Evolutionary conservation across 2,113 vertebrate genomes (phyloP).

Genomic region (Carassius auratus): DNA sequence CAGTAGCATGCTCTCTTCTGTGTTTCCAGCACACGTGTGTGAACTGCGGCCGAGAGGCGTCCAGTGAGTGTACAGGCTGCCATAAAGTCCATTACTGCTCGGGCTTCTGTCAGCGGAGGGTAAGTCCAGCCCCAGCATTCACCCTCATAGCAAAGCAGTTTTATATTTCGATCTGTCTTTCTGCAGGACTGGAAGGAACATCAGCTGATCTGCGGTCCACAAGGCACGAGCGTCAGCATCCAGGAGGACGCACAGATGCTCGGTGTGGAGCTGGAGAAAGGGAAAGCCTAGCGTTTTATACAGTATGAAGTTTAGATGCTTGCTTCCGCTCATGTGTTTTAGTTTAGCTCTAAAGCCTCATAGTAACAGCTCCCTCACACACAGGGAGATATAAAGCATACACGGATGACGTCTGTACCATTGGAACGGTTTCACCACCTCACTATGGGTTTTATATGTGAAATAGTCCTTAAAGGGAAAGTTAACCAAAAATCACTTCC

Average conservation of each 20-base stretch:
- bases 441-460: neutral
- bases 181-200: conserved; percentile 98
- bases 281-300: conserved; percentile 67
- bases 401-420: neutral
- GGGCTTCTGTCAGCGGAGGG: conserved; percentile 95
- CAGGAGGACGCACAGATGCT: conserved; percentile 85
- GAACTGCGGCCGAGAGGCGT: conserved; percentile 93
- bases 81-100: conserved; percentile 99
- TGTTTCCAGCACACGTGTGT: conserved; percentile 87
- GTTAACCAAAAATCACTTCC: neutral
- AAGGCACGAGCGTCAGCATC: conserved; percentile 71
- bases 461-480: neutral
- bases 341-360: neutral
- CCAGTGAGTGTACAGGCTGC: conserved; percentile 92
- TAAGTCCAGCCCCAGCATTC: conserved; percentile 58
- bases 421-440: neutral
- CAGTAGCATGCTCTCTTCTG: neutral
- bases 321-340: neutral
- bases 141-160: neutral
- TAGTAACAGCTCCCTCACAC: neutral
- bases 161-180: conserved; percentile 5
- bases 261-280: conserved; percentile 79
- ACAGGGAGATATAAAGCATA: neutral
- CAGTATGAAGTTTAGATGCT: neutral
- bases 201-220: conserved; percentile 89